Conservation (phyloP, 2,888 invertebrate genomes). For the Xestoiulus laeticollis region DNA sequence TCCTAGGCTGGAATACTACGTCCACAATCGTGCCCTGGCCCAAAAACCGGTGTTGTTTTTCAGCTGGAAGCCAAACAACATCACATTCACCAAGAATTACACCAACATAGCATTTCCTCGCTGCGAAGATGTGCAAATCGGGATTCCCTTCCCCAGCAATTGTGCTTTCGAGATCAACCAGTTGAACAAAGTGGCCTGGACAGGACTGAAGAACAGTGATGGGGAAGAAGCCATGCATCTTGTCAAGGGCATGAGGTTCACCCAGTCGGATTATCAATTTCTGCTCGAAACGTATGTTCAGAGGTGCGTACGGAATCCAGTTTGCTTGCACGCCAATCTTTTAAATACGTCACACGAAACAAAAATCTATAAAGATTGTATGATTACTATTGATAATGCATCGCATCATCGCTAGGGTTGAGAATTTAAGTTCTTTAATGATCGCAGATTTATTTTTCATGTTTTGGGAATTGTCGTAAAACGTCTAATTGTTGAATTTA, state of each 20-base stretch:
- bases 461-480: not conserved
- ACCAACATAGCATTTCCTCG: conserved; percentile 72
- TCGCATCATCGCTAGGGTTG: not conserved
- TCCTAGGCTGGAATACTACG: conserved; percentile 66
- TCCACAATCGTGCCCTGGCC: conserved; percentile 60
- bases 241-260: conserved; percentile 64
- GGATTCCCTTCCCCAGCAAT: conserved; percentile 58
- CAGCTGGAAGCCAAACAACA: conserved; percentile 72
- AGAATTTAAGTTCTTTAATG: not conserved
- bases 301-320: conserved; percentile 38
- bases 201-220: conserved; percentile 67
- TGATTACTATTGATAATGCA: not conserved
- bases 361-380: not conserved
- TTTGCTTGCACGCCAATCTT: conserved; percentile 13
- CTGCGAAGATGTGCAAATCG: conserved; percentile 67
- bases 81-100: conserved; percentile 67
- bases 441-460: not conserved
- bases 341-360: not conserved
- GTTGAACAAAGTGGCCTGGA: conserved; percentile 75
- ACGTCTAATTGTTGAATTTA: not conserved
- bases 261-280: conserved; percentile 68
- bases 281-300: conserved; percentile 63
- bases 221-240: conserved; percentile 65
- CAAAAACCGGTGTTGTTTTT: conserved; percentile 70
- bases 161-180: conserved; percentile 77